These are phyloP conservation scores for Penelope pileata DNA, from an alignment of 2,113 vertebrate genomes.

Conservation along the genomic window DNA sequence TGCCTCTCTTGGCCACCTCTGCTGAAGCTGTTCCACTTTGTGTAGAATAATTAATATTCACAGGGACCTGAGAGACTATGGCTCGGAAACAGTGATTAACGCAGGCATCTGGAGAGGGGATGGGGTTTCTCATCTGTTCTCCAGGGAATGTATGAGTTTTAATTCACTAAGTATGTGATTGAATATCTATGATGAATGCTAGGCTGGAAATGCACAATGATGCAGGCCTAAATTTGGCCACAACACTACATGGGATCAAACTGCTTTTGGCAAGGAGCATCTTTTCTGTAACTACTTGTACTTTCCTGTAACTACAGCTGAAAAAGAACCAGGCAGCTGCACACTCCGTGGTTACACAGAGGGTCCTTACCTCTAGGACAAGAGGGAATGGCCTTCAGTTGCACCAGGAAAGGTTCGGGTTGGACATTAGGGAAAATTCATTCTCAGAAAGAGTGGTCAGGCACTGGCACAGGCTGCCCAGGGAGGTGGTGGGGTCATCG, in stretches of 20 bases:
- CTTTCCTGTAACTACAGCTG: background rate
- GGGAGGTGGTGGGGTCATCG: no score
- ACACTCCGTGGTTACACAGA: background rate
- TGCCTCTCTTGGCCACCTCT: background rate
- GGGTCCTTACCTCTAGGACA: no score
- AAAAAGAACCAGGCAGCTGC: background rate
- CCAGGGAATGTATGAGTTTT: background rate
- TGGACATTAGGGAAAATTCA: no score
- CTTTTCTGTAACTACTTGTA: background rate
- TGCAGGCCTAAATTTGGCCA: background rate
- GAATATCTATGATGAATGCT: background rate
- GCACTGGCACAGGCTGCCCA: no score
- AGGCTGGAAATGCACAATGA: background rate
- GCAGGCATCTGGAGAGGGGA: background rate
- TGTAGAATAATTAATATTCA: background rate
- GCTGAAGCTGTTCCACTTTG: background rate
- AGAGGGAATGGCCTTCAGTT: no score
- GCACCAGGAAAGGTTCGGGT: no score
- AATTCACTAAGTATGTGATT: background rate
- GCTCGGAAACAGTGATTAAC: background rate
- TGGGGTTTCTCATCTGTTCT: background rate
- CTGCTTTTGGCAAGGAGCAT: background rate
- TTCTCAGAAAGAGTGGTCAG: no score
- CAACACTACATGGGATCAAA: background rate
- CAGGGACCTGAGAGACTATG: background rate